Evolutionary conservation across 2,113 vertebrate genomes (phyloP).

Genomic region (Pseudorhombus dupliciocellatus): DNA sequence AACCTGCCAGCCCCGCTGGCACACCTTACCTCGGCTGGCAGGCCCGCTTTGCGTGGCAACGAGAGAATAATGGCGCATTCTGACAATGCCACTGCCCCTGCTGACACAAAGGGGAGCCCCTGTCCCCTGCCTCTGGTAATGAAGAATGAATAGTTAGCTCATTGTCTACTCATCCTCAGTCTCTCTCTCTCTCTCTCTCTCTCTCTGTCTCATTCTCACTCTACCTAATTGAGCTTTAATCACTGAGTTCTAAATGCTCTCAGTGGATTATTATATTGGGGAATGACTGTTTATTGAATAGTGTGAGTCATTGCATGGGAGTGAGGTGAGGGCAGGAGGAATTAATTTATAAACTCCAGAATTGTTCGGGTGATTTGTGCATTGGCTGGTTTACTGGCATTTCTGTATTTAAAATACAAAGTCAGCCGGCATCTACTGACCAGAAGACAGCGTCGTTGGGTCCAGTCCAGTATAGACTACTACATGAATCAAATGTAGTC

Average conservation of each 20-base stretch:
- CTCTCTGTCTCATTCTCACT: slow-evolving; percentile 4
- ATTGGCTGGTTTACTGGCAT: neutral
- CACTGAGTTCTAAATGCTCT: slow-evolving; percentile 33
- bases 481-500: neutral
- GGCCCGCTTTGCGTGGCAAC: slow-evolving; percentile 41
- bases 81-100: slow-evolving; percentile 67
- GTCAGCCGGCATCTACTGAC: neutral
- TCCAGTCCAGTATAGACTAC: neutral
- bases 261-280: slow-evolving; percentile 40
- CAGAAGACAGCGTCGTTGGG: neutral
- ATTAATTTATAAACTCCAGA: slow-evolving; percentile 17
- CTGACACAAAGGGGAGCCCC: slow-evolving; percentile 65
- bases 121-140: slow-evolving; percentile 58
- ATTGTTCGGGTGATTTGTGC: neutral
- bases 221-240: slow-evolving; percentile 54
- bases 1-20: slow-evolving; percentile 68
- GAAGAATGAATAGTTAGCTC: slow-evolving; percentile 69
- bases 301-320: slow-evolving; percentile 22
- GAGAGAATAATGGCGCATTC: slow-evolving; percentile 67
- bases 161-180: slow-evolving; percentile 52
- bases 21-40: slow-evolving; percentile 67
- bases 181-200: neutral
- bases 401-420: slow-evolving; percentile 7
- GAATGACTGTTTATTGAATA: slow-evolving; percentile 22
- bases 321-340: slow-evolving; percentile 1